phyloP scores from a whole-genome alignment of 2,797 vertebrate species.

The Allobates femoralis region DNA sequence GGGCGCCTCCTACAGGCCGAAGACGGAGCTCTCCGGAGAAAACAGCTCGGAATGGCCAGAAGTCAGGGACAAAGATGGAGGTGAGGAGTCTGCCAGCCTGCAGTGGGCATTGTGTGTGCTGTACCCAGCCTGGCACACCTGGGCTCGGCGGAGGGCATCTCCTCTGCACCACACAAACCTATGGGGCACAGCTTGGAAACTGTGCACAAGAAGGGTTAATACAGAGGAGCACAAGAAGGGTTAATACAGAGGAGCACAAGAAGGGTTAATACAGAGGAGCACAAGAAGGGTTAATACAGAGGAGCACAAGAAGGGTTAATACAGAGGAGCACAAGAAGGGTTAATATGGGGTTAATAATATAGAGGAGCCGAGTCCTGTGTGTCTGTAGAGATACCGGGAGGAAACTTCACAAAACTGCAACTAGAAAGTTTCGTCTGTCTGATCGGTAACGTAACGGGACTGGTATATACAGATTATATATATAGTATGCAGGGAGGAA shows the following conservation, averaged over 20 bases:
- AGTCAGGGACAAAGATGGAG: too few relatives aligned
- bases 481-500: too few relatives aligned
- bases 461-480: conserved; percentile 18
- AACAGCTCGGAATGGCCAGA: background rate
- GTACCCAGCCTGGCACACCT: conserved; percentile 34
- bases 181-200: conserved; percentile 20
- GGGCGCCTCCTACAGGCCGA: conserved; percentile 61
- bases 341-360: too few relatives aligned
- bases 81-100: background rate
- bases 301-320: too few relatives aligned
- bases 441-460: background rate
- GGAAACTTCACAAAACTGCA: background rate
- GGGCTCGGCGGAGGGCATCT: conserved; percentile 11
- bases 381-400: background rate
- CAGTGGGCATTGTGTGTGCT: background rate
- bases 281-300: too few relatives aligned
- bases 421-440: background rate
- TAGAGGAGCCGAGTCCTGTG: background rate
- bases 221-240: too few relatives aligned
- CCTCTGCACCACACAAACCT: conserved; percentile 6
- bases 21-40: conserved; percentile 43
- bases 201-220: conserved; percentile 5
- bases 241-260: too few relatives aligned
- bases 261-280: too few relatives aligned
- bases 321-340: too few relatives aligned